These are phyloP conservation scores for Watsonalla binaria DNA, from an alignment of 2,888 invertebrate genomes.

Conservation along the genomic window DNA sequence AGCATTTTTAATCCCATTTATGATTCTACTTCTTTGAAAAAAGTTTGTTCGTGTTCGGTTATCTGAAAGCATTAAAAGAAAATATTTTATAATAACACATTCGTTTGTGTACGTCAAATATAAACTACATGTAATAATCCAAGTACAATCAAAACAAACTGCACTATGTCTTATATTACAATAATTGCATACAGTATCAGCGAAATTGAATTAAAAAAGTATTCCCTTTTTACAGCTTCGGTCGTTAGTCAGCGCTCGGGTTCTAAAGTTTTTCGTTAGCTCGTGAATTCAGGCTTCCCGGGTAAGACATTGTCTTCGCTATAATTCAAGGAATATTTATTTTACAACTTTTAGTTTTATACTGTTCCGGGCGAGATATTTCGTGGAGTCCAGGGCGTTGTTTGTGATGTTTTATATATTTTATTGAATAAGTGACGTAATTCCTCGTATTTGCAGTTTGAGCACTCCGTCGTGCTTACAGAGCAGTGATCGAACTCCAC, in stretches of 20 bases:
- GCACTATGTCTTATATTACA: constrained; percentile 6
- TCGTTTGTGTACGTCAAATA: too few relatives aligned
- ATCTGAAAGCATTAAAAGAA: too few relatives aligned
- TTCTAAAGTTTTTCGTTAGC: constrained; percentile 39
- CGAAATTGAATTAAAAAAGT: constrained; percentile 43
- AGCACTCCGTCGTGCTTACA: constrained; percentile 6
- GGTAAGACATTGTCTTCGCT: constrained; percentile 45
- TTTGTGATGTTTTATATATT: background rate
- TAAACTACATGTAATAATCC: too few relatives aligned
- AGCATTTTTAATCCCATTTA: too few relatives aligned
- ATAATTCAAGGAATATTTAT: constrained; percentile 44
- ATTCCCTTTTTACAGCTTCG: constrained; percentile 35
- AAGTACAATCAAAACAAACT: too few relatives aligned
- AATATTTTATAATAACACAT: too few relatives aligned
- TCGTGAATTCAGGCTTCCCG: constrained; percentile 31
- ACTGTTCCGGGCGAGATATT: constrained; percentile 13
- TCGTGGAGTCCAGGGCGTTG: constrained; percentile 8
- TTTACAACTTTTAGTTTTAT: constrained; percentile 31
- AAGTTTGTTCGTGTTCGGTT: background rate
- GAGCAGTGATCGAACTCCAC: constrained; percentile 26
- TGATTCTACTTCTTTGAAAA: too few relatives aligned
- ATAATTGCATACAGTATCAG: constrained; percentile 18
- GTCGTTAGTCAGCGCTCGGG: constrained; percentile 43
- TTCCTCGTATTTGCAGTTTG: background rate
- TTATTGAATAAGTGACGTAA: background rate